These are phyloP conservation scores for Zygothrica quintamaculata DNA, from an alignment of 2,888 invertebrate species.

Conservation along the genomic window DNA sequence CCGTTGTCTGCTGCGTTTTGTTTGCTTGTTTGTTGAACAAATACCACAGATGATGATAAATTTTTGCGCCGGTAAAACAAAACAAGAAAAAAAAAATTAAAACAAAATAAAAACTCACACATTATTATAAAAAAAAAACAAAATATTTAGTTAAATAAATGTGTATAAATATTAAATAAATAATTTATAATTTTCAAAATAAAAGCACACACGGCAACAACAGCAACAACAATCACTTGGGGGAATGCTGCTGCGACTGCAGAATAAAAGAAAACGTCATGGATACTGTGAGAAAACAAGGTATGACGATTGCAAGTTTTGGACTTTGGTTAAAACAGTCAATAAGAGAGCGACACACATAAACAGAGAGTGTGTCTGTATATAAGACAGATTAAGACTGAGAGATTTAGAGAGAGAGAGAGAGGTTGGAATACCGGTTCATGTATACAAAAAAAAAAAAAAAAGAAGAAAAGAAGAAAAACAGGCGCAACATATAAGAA, in stretches of 20 bases:
- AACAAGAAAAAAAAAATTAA: slow-evolving; percentile 19
- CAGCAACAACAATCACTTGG: too few species aligned
- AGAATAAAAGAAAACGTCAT: slow-evolving; percentile 32
- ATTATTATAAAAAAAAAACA: slow-evolving; percentile 20
- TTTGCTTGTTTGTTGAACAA: slow-evolving; percentile 61
- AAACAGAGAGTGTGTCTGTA: too few species aligned
- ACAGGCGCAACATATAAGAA: not conserved
- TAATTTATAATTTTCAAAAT: slow-evolving; percentile 19
- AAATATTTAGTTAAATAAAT: slow-evolving; percentile 35
- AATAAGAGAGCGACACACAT: slow-evolving; percentile 13
- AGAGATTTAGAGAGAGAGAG: not conserved
- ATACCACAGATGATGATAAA: slow-evolving; percentile 58
- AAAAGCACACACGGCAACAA: not conserved
- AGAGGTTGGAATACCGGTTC: not conserved
- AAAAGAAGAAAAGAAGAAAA: too few species aligned
- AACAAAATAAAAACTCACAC: slow-evolving; percentile 11
- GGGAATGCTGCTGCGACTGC: too few species aligned
- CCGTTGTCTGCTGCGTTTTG: slow-evolving; percentile 38
- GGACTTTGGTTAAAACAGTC: slow-evolving; percentile 1
- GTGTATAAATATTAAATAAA: slow-evolving; percentile 19
- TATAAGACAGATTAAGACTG: not conserved
- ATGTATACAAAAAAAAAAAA: too few species aligned
- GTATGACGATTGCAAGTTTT: not conserved
- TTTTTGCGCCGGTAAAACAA: slow-evolving; percentile 56
- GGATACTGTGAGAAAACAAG: slow-evolving; percentile 39